Conservation (phyloP, 1,140 invertebrate genomes). For the Drosophila nasuta region DNA sequence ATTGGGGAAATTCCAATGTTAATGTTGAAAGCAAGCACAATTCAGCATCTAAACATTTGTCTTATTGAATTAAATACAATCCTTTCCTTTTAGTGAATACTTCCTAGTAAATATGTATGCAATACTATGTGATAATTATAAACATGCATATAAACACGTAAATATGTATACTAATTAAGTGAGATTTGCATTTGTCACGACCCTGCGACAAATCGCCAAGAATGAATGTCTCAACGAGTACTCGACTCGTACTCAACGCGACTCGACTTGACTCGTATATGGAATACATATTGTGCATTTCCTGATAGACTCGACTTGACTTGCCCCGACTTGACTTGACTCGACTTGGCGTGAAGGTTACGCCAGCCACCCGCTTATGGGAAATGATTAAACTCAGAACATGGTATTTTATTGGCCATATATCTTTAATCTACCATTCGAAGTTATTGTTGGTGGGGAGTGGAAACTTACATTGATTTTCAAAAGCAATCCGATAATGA, state of each 20-base stretch:
- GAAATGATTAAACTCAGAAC: background rate
- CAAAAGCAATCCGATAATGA: constrained; percentile 77
- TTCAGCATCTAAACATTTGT: too few relatives aligned
- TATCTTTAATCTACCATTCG: background rate
- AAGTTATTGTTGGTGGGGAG: too few relatives aligned
- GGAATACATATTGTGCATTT: background rate
- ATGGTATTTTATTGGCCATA: background rate
- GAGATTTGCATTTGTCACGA: constrained; percentile 41
- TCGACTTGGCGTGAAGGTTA: too few relatives aligned
- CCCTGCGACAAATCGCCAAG: constrained; percentile 22
- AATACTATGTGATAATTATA: constrained; percentile 32
- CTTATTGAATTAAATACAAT: background rate
- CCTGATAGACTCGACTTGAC: too few relatives aligned
- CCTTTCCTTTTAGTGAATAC: background rate
- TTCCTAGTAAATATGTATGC: background rate
- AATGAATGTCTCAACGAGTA: constrained; percentile 13
- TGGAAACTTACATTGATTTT: constrained; percentile 78
- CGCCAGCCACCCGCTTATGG: too few relatives aligned
- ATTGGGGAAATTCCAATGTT: background rate
- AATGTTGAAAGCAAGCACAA: too few relatives aligned
- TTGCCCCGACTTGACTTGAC: background rate
- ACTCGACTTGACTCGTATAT: background rate
- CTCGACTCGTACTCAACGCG: background rate
- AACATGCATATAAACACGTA: constrained; percentile 4
- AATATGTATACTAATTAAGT: constrained; percentile 23